Base-by-base conservation (phyloP, 2,797 vertebrate genomes). In the Notoglanidium macrostoma region DNA sequence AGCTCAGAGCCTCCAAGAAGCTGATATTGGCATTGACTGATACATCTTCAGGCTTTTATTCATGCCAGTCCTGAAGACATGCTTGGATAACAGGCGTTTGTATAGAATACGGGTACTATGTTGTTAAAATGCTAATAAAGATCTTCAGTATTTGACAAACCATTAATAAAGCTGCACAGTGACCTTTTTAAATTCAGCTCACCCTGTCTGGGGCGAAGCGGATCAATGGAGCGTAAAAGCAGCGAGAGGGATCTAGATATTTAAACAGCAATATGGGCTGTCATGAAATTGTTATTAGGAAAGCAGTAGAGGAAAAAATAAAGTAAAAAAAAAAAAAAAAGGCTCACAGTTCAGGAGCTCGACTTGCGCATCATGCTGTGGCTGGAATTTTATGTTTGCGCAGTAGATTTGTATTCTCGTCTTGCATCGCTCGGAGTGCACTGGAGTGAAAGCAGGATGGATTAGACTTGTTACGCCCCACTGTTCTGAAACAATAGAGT, bases 151-250 rank as follows among this genome's bases (percentile, higher is more conserved):
- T 92, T 92, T 94, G 88, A 90, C 88, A 87, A 88, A 90, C 83
- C 87, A 92, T 92, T 92, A 89, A 92, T 92, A 92, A 90, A 90
- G 87, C 83, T 6, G 86, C 54, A 87, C 84, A 65, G 88, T 92
- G 91, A 93, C 92, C 91, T 92, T 92, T 93, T 90, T 86, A 92
- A 90, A 92, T 87, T 86, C 76, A 77, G 55, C 85, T 90, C 90
- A 87, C 90, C 90, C 89, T 87, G 83, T 79, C 88, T 91, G 88
- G 46, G 88, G 88, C 86, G 91, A 89, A 91, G 91, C 87, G 86
- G 91, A 93, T 94, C 92, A 93, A 89, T 83, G 83, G 70, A 92
- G 92, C 92, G 91, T 93, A 94, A 94, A 93, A 89, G 84, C 51
- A 90, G 92, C 90, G 87, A 89, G 26, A 32, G 67, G 87, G 78